These are phyloP conservation scores for Apostichopus parvimensis DNA, from an alignment of 35 echinoderm and acorn worm genomes.

Conservation along the genomic window DNA sequence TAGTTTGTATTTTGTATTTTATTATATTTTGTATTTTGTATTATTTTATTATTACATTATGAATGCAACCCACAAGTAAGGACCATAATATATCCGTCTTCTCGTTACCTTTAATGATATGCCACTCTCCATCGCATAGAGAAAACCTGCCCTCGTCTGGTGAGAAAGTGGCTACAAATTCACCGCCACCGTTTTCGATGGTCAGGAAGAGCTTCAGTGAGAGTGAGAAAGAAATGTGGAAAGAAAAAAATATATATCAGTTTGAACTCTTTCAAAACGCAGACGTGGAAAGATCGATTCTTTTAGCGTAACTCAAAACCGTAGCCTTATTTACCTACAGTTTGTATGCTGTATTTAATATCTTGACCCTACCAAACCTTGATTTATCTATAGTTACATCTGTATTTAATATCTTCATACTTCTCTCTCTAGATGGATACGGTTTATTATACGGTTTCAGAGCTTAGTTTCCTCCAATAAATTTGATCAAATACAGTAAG, in stretches of 20 bases:
- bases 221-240: slow-evolving; percentile 13
- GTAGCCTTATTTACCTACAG: too few species aligned
- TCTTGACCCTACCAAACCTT: too few species aligned
- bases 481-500: too few species aligned
- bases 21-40: too few species aligned
- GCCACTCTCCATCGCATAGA: slow-evolving; percentile 87
- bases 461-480: too few species aligned
- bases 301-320: too few species aligned
- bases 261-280: neutral
- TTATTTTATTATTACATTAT: too few species aligned
- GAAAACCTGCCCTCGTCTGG: slow-evolving; percentile 61
- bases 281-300: neutral
- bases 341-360: too few species aligned
- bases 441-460: neutral
- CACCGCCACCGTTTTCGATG: slow-evolving; percentile 65
- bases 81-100: neutral
- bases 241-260: neutral
- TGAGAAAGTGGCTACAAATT: slow-evolving; percentile 47
- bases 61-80: too few species aligned
- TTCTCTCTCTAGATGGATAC: neutral
- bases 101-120: slow-evolving; percentile 61
- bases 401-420: neutral
- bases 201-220: slow-evolving; percentile 50
- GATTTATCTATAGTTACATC: neutral
- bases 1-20: too few species aligned